Conservation (phyloP, 2,888 invertebrate species). For the Drosophila paramelanica region DNA sequence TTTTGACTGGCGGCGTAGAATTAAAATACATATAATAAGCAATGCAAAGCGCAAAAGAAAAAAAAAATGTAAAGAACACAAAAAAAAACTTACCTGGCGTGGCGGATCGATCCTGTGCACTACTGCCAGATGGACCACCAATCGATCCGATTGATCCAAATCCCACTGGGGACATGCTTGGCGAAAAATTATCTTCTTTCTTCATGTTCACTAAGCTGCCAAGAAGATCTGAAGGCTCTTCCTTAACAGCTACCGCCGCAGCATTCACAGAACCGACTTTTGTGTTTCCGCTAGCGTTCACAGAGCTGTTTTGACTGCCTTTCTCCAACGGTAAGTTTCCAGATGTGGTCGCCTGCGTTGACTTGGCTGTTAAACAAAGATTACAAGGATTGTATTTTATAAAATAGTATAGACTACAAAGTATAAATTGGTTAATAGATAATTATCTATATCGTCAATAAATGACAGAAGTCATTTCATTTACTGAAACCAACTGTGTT, state of each 20-base stretch:
- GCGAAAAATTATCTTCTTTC: slow-evolving; percentile 80
- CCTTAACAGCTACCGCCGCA: slow-evolving; percentile 51
- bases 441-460: no score
- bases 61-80: not conserved
- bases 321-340: slow-evolving; percentile 32
- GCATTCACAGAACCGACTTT: slow-evolving; percentile 11
- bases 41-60: no score
- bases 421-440: no score
- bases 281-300: slow-evolving; percentile 13
- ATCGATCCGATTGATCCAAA: slow-evolving; percentile 81
- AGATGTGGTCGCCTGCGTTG: slow-evolving; percentile 10
- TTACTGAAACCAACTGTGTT: no score
- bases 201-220: slow-evolving; percentile 74
- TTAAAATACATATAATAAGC: not conserved
- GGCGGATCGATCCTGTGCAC: slow-evolving; percentile 49
- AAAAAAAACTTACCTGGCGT: slow-evolving; percentile 48
- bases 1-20: slow-evolving; percentile 55
- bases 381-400: not conserved
- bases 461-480: no score
- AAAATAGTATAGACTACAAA: not conserved
- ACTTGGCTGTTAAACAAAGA: slow-evolving; percentile 14
- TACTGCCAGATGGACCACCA: slow-evolving; percentile 36
- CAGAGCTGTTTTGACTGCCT: slow-evolving; percentile 9
- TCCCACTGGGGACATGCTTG: slow-evolving; percentile 82
- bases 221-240: slow-evolving; percentile 74